Evolutionary conservation across 2,113 vertebrate species (phyloP), one percentile per base, ranked within the genome.

Genomic region (Camelus bactrianus): DNA sequence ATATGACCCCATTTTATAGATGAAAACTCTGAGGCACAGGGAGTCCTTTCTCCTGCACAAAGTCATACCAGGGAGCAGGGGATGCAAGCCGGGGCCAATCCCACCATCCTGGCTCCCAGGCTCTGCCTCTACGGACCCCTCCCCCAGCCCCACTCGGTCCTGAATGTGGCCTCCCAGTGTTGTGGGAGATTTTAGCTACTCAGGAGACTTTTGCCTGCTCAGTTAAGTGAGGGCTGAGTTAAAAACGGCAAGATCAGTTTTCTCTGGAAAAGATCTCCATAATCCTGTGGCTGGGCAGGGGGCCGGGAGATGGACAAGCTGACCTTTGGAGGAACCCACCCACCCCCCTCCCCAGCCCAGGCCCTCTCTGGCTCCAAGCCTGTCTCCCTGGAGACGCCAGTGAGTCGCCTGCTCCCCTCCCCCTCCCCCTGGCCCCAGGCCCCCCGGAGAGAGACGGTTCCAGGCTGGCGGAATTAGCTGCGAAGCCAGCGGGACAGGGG

Each of bases 311-410:
- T 8, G 70, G 77, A 58, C 54, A 56, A 69, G 76, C 32, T 86
- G 94, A 92, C 81, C 95, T 92, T 30, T 72, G 95, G 38, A 87
- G 82, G 89, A 73, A 91, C 48, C 81, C 65, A 35, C 54, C 46
- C 75, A 93, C 64, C 73, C 65, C 38, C 65, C 52, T 58, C 42
- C 60, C 91, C 32, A 62, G 64, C 42, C 32, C 32, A 11, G 16
- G 81, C 17, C 50, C 69, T 82, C 73, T 38, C 38, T 28, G 69
- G 79, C 75, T 89, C 80, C 17, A 8, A 64, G 70, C 35, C 75
- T 26, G 72, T 92, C 89, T 92, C 97, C 96, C 75, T 79, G 96
- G 96, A 96, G 93, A 95, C 65, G 1, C 80, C 94, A 48, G 8
- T 20, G 85, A 72, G 91, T 14, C 9, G 64, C 76, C 24, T 4